Percentiles rank a stretch among this genome's conserved stretches.
Conservation (phyloP, 2,797 vertebrate genomes). For the Melopsittacus undulatus region DNA sequence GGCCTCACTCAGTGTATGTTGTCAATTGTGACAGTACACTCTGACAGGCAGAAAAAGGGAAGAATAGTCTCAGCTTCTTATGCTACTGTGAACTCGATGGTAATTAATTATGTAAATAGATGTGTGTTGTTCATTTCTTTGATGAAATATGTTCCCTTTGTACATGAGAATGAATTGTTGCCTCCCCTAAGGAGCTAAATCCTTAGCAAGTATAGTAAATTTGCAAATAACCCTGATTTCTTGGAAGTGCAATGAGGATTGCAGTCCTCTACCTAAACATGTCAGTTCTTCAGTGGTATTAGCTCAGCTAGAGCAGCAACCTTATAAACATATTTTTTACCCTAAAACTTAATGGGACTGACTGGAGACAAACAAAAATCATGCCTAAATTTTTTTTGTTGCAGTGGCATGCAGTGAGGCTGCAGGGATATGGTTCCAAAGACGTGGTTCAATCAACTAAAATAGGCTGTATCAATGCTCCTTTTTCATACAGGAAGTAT, state of each 20-base stretch:
- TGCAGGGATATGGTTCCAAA: background rate
- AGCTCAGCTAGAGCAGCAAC: background rate
- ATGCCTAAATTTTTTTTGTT: background rate
- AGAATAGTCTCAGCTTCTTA: slow-evolving; percentile 33
- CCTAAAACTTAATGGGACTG: background rate
- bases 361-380: background rate
- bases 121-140: slow-evolving; percentile 3
- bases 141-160: background rate
- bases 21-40: background rate
- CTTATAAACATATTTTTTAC: background rate
- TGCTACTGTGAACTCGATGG: background rate
- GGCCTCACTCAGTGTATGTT: background rate
- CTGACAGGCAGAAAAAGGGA: slow-evolving; percentile 50
- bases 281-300: background rate
- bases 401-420: too few relatives aligned
- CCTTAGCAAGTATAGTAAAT: background rate
- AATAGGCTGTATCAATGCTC: background rate
- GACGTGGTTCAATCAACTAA: background rate
- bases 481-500: background rate
- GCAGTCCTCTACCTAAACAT: background rate
- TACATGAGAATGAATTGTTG: background rate
- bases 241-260: background rate
- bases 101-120: slow-evolving; percentile 50
- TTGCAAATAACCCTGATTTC: background rate
- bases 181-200: background rate